These are phyloP conservation scores for Paramormyrops kingsleyae DNA, from an alignment of 2,113 vertebrate species.

Conservation along the genomic window DNA sequence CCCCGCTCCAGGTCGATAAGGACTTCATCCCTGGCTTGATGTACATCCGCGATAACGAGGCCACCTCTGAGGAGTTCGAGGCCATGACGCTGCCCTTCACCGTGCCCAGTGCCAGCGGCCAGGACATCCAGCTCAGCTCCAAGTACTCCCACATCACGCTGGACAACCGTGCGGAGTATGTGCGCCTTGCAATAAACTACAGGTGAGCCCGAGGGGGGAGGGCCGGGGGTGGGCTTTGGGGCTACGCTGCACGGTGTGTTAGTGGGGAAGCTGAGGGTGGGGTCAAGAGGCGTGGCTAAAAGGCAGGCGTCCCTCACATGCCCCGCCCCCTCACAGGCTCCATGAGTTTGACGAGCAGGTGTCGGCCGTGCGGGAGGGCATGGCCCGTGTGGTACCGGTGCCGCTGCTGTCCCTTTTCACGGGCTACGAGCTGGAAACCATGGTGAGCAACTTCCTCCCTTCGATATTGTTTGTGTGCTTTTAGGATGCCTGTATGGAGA, in stretches of 20 bases:
- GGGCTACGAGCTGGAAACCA: conserved; percentile 93
- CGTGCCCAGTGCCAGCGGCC: conserved; percentile 90
- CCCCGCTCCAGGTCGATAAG: conserved; percentile 81
- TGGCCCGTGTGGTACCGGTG: conserved; percentile 93
- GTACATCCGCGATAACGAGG: conserved; percentile 97
- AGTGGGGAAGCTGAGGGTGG: background rate
- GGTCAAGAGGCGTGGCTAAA: background rate
- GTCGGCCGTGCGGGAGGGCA: conserved; percentile 90
- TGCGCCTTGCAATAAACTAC: conserved; percentile 92
- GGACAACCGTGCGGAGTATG: conserved; percentile 89
- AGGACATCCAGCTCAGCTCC: conserved; percentile 94
- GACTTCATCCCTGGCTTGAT: conserved; percentile 98
- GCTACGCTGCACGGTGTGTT: background rate
- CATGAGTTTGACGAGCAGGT: conserved; percentile 98
- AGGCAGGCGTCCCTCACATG: background rate
- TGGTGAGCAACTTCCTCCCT: conserved; percentile 60
- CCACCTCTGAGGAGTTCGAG: conserved; percentile 92
- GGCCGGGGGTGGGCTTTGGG: too few relatives aligned
- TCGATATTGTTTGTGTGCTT: background rate
- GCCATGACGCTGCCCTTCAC: conserved; percentile 95
- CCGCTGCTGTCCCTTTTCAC: conserved; percentile 94
- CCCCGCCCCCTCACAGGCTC: conserved; percentile 60
- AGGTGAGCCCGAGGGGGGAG: conserved; percentile 58
- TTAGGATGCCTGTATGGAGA: background rate
- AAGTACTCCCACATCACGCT: conserved; percentile 90